A percentile compares a stretch with the other conserved stretches of the same genome.
Conservation (phyloP, 2,888 invertebrate species). For the Epistrophe eligans region DNA sequence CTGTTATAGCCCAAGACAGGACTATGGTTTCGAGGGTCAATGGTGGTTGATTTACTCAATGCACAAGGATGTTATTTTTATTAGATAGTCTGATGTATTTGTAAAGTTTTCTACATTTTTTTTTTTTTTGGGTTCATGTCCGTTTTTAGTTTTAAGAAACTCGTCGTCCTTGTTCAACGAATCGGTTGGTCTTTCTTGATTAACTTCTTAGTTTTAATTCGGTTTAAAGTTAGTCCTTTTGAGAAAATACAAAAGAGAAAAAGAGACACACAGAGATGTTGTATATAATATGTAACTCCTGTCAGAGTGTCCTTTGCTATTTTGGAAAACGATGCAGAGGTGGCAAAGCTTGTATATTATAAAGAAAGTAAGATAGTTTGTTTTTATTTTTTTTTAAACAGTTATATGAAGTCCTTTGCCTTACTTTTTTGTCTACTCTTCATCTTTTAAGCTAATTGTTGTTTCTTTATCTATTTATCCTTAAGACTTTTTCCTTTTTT, state of each 20-base stretch:
- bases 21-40: constrained; percentile 45
- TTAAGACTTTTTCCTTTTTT: constrained; percentile 4
- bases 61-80: constrained; percentile 70
- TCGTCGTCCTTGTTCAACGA: constrained; percentile 10
- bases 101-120: constrained; percentile 36
- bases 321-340: constrained; percentile 37
- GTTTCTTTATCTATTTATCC: constrained; percentile 65
- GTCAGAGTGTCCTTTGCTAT: constrained; percentile 10
- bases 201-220: constrained; percentile 76
- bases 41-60: constrained; percentile 70
- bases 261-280: neutral
- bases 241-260: neutral
- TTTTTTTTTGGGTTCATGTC: constrained; percentile 20
- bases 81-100: constrained; percentile 72
- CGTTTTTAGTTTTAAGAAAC: neutral
- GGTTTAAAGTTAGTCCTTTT: constrained; percentile 73
- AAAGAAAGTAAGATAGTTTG: constrained; percentile 33
- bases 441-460: constrained; percentile 65
- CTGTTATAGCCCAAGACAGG: neutral
- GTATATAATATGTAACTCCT: neutral
- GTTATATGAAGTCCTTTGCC: constrained; percentile 20
- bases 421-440: constrained; percentile 31
- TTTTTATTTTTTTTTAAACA: neutral
- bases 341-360: constrained; percentile 33
- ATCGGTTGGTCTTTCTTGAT: constrained; percentile 54